Conservation (phyloP, 2,113 vertebrate species). For the Machaerirhynchus nigripectus region DNA sequence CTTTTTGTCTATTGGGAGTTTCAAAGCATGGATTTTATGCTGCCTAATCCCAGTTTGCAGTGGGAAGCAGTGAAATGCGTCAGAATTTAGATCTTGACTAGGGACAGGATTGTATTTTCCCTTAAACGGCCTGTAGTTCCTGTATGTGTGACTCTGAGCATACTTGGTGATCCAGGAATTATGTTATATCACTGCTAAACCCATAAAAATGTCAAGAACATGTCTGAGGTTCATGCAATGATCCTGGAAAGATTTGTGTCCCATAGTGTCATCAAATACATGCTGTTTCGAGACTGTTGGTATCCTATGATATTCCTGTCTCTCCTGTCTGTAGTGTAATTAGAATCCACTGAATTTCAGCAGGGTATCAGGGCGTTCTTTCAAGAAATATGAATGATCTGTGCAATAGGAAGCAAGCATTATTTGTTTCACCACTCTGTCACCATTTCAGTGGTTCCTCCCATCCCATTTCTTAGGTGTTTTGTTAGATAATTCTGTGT, state of each 20-base stretch:
- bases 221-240: neutral
- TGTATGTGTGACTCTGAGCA: neutral
- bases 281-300: neutral
- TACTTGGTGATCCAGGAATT: neutral
- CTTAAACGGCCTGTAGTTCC: neutral
- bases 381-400: neutral
- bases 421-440: neutral
- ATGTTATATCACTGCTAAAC: neutral
- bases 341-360: neutral
- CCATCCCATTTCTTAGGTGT: neutral
- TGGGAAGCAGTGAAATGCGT: neutral
- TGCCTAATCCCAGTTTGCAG: neutral
- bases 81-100: neutral
- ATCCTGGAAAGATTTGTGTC: neutral
- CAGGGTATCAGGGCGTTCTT: neutral
- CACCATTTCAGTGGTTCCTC: neutral
- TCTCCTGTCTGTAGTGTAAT: neutral
- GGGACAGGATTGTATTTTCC: neutral
- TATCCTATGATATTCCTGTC: neutral
- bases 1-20: neutral
- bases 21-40: neutral
- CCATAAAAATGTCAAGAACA: neutral
- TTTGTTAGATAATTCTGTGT: neutral
- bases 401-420: neutral
- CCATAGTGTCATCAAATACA: neutral